Percentiles rank a stretch among this genome's conserved stretches.
Conservation (phyloP, 2,888 invertebrate genomes). For the Gryllus longicercus region DNA sequence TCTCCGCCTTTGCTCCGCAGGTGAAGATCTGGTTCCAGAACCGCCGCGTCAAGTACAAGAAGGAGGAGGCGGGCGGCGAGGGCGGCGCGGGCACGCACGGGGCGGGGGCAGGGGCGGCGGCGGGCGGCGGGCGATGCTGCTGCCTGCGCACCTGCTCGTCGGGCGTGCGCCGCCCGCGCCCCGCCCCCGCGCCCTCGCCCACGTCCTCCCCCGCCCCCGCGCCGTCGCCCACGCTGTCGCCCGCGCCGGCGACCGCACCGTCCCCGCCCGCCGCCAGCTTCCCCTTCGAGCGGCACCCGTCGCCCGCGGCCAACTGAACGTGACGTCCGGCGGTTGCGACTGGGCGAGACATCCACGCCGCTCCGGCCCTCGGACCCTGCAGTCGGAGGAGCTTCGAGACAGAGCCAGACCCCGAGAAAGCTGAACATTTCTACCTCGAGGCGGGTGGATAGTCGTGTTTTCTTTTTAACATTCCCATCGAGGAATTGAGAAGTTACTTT, state of each 20-base stretch:
- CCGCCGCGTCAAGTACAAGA: slow-evolving; percentile 88
- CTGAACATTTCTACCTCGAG: no score
- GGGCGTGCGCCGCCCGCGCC: slow-evolving; percentile 24
- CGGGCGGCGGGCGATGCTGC: slow-evolving; percentile 49
- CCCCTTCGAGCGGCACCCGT: background rate
- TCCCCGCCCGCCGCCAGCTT: background rate
- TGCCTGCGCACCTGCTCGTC: slow-evolving; percentile 51
- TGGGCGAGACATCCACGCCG: background rate
- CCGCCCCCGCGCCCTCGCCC: background rate
- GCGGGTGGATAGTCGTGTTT: no score
- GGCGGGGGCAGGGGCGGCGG: background rate
- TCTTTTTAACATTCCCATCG: no score
- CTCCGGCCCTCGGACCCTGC: no score
- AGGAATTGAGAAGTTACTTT: no score
- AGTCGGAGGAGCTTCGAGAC: no score
- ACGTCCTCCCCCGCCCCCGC: background rate
- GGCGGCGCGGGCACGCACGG: slow-evolving; percentile 40
- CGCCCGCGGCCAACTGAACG: background rate
- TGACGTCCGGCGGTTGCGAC: background rate
- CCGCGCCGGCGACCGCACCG: background rate
- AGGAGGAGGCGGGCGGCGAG: slow-evolving; percentile 65
- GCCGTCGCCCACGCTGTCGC: background rate
- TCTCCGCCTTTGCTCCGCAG: slow-evolving; percentile 55
- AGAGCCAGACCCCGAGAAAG: no score
- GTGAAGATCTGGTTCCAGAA: slow-evolving; percentile 96